A percentile compares a stretch with the other conserved stretches of the same genome.
These are phyloP conservation scores for Cavia aperea DNA, from an alignment of 2,113 vertebrate genomes.

Conservation along the genomic window DNA sequence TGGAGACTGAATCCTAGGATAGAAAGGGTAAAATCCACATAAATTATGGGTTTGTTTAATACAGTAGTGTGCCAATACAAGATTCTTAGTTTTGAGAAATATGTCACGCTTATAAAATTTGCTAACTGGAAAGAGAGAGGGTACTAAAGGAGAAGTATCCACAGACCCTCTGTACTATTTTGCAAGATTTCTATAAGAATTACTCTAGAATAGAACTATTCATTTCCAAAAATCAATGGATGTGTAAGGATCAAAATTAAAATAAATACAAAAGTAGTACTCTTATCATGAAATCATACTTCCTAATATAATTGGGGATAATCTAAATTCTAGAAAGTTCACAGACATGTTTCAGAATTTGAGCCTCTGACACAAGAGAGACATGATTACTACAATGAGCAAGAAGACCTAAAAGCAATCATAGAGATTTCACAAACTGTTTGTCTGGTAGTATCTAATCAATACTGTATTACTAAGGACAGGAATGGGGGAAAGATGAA, in stretches of 20 bases:
- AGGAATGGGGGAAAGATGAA: accelerated
- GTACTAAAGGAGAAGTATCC: background rate
- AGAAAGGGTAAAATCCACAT: background rate
- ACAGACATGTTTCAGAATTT: background rate
- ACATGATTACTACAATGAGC: background rate
- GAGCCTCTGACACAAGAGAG: background rate
- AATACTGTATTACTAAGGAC: background rate
- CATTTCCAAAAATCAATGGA: background rate
- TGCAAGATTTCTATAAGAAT: background rate
- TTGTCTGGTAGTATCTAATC: background rate
- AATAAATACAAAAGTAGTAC: background rate
- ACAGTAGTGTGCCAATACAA: background rate
- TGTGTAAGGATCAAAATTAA: background rate
- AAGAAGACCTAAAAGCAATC: background rate
- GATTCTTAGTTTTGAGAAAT: background rate
- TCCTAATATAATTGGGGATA: background rate
- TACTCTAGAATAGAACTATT: background rate
- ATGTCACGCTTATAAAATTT: background rate
- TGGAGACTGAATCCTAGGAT: background rate
- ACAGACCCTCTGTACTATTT: background rate
- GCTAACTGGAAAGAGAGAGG: background rate
- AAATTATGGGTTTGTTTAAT: background rate
- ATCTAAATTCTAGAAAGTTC: background rate
- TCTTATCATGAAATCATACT: background rate
- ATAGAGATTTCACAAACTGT: background rate